Conservation (phyloP, 2,797 vertebrate species). For the Microcaecilia unicolor region DNA sequence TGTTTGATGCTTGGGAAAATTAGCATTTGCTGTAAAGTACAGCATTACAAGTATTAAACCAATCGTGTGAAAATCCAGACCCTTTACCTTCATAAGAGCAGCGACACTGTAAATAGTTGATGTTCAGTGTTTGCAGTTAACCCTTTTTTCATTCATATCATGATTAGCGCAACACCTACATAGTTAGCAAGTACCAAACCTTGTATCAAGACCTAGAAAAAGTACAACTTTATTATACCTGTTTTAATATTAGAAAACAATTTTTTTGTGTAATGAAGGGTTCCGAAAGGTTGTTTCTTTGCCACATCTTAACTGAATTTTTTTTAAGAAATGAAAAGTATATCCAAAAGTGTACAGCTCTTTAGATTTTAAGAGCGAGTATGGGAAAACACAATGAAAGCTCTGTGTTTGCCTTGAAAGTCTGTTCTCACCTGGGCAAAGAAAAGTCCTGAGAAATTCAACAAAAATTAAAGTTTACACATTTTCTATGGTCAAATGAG, state of each 20-base stretch:
- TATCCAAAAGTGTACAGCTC: too few relatives aligned
- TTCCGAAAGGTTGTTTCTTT: too few relatives aligned
- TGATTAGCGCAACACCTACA: constrained; percentile 48
- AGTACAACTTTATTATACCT: constrained; percentile 65
- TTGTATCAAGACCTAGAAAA: constrained; percentile 59
- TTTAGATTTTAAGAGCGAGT: too few relatives aligned
- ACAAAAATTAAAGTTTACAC: too few relatives aligned
- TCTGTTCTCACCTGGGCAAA: too few relatives aligned
- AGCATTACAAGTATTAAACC: constrained; percentile 53
- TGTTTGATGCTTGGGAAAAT: constrained; percentile 79
- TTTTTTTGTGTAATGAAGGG: too few relatives aligned
- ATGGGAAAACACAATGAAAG: too few relatives aligned
- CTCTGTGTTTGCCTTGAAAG: too few relatives aligned
- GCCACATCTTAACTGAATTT: too few relatives aligned
- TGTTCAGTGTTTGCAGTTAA: constrained; percentile 86
- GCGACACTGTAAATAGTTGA: constrained; percentile 86
- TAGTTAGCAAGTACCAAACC: constrained; percentile 44
- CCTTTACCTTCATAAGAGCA: constrained; percentile 65
- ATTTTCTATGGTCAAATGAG: too few relatives aligned
- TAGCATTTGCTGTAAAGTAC: constrained; percentile 55
- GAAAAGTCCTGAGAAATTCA: too few relatives aligned
- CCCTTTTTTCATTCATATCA: constrained; percentile 53
- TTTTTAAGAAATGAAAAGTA: too few relatives aligned
- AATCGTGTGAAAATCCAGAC: constrained; percentile 62
- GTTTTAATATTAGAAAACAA: constrained; percentile 61